Evolutionary conservation across 1,140 invertebrate species (phyloP).

Genomic region (Drosophila setifemur): DNA sequence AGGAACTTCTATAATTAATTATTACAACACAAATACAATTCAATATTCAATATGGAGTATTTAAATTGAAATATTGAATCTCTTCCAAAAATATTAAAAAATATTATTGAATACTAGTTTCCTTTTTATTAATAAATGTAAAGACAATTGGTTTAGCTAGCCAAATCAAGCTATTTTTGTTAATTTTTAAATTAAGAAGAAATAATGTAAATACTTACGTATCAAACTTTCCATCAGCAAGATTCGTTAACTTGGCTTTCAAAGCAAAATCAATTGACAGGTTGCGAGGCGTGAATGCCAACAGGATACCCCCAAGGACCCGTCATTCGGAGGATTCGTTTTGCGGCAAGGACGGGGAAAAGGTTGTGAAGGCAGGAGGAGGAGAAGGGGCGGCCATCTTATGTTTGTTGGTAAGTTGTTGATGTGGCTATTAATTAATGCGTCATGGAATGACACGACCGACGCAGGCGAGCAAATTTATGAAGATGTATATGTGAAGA

Average conservation of each 20-base stretch:
- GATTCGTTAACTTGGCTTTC: too few relatives aligned
- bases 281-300: constrained; percentile 51
- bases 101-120: background rate
- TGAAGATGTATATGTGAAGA: constrained; percentile 60
- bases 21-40: too few relatives aligned
- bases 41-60: too few relatives aligned
- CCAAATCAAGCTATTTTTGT: too few relatives aligned
- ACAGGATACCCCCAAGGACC: constrained; percentile 50
- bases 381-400: constrained; percentile 33
- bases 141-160: too few relatives aligned
- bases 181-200: too few relatives aligned
- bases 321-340: constrained; percentile 45
- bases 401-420: constrained; percentile 65
- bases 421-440: constrained; percentile 81
- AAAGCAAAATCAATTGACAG: constrained; percentile 57
- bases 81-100: background rate
- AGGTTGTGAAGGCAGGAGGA: background rate
- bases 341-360: background rate
- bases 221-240: too few relatives aligned
- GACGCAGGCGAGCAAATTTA: constrained; percentile 63
- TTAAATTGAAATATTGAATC: too few relatives aligned
- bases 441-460: constrained; percentile 71
- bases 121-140: background rate
- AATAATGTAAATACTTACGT: too few relatives aligned
- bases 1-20: too few relatives aligned